Evolutionary conservation across 2,797 vertebrate genomes (phyloP).

Genomic region (Arctocebus calabarensis): DNA sequence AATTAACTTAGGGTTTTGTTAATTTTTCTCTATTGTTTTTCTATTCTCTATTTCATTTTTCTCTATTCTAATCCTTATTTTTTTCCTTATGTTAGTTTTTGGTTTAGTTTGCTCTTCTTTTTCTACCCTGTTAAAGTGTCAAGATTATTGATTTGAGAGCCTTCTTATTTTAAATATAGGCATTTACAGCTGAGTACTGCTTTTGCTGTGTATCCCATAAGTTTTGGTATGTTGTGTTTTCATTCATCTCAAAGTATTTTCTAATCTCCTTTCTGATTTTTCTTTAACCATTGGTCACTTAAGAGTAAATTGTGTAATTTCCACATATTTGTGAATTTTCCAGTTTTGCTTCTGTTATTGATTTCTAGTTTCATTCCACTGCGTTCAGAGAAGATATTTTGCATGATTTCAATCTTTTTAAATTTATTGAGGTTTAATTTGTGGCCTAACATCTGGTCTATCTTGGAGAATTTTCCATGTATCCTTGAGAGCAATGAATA

Average conservation of each 20-base stretch:
- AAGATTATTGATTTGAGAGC: constrained; percentile 9
- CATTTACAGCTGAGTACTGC: constrained; percentile 18
- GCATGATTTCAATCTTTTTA: constrained; percentile 5
- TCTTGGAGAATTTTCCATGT: constrained; percentile 17
- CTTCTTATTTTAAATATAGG: constrained; percentile 17
- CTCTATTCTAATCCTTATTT: background rate
- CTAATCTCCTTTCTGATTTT: constrained; percentile 13
- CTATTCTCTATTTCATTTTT: constrained; percentile 49
- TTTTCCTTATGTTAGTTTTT: background rate
- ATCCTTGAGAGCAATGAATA: constrained; percentile 23
- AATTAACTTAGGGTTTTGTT: constrained; percentile 45
- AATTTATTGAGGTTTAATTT: constrained; percentile 54
- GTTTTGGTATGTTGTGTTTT: constrained; percentile 43
- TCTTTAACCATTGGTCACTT: background rate
- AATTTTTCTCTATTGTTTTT: constrained; percentile 21
- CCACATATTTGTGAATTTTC: constrained; percentile 60
- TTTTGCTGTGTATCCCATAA: constrained; percentile 44
- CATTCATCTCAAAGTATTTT: constrained; percentile 33
- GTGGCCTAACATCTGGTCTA: constrained; percentile 15
- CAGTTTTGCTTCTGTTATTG: constrained; percentile 48
- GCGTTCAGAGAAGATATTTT: constrained; percentile 47
- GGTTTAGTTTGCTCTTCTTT: constrained; percentile 26
- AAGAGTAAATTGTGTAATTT: constrained; percentile 36
- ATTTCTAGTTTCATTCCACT: constrained; percentile 53
- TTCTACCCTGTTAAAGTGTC: background rate